Evolutionary conservation across 2,888 invertebrate species (phyloP).

Genomic region (Lithosia quadra): DNA sequence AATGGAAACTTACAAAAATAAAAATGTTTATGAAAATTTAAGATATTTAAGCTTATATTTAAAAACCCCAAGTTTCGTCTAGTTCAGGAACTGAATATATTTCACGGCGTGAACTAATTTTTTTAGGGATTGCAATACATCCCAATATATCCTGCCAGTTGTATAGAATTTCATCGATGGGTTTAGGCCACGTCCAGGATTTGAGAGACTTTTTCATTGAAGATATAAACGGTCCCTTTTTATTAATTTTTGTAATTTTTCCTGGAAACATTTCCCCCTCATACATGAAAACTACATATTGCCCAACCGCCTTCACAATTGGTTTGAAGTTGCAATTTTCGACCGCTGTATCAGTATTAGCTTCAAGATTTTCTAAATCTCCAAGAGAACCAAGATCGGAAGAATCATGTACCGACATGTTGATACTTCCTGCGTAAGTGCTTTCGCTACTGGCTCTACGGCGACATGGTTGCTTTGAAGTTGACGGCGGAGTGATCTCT

Average conservation of each 20-base stretch:
- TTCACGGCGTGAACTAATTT: background rate
- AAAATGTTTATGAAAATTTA: too few relatives aligned
- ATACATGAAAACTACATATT: constrained; percentile 1
- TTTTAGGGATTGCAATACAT: background rate
- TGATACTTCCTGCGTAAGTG: background rate
- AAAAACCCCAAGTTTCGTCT: background rate
- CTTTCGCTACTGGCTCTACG: constrained; percentile 3
- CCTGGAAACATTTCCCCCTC: background rate
- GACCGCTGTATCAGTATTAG: background rate
- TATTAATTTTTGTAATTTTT: background rate
- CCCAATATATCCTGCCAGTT: too few relatives aligned
- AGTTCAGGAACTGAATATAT: background rate
- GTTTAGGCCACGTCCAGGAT: background rate
- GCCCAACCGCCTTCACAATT: background rate
- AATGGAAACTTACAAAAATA: too few relatives aligned
- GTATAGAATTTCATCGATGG: background rate
- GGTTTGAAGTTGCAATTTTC: background rate
- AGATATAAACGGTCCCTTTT: too few relatives aligned
- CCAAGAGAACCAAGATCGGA: too few relatives aligned
- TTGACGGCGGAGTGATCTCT: background rate
- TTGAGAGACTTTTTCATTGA: background rate
- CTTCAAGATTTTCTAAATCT: background rate
- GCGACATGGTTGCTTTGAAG: background rate
- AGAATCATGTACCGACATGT: too few relatives aligned
- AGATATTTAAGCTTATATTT: background rate